Evolutionary conservation across 2,113 vertebrate genomes (phyloP), one percentile per base, ranked within the genome.

Genomic region (Oostethus manadensis): DNA sequence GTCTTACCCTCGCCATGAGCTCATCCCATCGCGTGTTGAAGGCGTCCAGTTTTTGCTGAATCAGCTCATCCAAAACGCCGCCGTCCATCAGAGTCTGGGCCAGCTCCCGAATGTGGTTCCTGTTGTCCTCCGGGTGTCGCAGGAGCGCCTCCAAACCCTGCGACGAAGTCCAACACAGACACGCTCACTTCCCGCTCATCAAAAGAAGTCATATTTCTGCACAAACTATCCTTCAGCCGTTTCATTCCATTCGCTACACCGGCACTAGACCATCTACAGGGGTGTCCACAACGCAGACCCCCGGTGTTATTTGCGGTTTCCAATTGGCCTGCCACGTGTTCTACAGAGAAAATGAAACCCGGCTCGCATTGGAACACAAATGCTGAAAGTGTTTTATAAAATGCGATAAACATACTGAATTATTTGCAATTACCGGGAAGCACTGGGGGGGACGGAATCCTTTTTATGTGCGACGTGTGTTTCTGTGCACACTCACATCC

Each of bases 31-130:
- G 91, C 40, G 88, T 88, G 84, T 95, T 96, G 85, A 98, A 97
- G 16, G 89, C 93, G 9, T 98, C 94, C 14, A 99, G 88, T 71
- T 99, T 98, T 56, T 97, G 93, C 70, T 92, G 93, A 70, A 99
- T 98, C 56, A 99, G 63, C 50, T 99, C 94, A 76, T 99, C 95
- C 85, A 99, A 89, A 54, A 99, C 93, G n/a, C 94, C 92, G 9
- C 97, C 97, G 70, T 99, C 97, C 81, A 92, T 98, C 83, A 99
- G 87, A 2, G 95, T 99, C 86, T 99, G 97, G 57, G 96, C 92
- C 87, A 98, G 74, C 59, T 98, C 94, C 33, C 90, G 89, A 66
- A 98, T 98, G 81, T 98, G 97, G 87, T 93, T 97, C 15, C 94
- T 92, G 80, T 98, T 98, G 73, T 98, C 93, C 71, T 97, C 95